These are phyloP conservation scores for Halictus rubicundus DNA, from an alignment of 1,140 invertebrate genomes.

Conservation along the genomic window DNA sequence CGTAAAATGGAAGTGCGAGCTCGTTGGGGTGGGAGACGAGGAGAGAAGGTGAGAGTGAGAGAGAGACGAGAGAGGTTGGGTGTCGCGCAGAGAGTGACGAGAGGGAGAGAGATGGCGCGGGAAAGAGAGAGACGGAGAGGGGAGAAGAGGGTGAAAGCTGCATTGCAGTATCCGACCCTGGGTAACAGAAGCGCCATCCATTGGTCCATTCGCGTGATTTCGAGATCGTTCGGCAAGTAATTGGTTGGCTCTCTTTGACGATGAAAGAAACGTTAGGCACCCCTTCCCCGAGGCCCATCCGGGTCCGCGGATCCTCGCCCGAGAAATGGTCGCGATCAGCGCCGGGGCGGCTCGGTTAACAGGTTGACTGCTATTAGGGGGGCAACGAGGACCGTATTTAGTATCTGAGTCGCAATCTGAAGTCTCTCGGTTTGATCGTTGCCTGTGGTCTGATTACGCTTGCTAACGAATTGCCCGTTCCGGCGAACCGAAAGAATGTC, in stretches of 20 bases:
- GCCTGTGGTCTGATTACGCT: background rate
- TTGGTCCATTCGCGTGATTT: conserved; percentile 47
- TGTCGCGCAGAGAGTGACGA: conserved; percentile 3
- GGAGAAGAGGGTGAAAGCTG: conserved; percentile 57
- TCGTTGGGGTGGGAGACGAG: conserved; percentile 6
- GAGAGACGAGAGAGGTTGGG: background rate
- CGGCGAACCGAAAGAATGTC: too few relatives aligned
- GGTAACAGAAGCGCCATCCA: conserved; percentile 61
- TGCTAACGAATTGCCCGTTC: too few relatives aligned
- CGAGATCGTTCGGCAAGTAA: conserved; percentile 48
- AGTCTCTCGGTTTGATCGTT: background rate
- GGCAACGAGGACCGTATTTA: background rate
- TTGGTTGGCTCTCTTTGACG: conserved; percentile 47
- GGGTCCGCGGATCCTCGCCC: background rate
- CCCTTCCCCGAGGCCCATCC: background rate
- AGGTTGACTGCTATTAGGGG: background rate
- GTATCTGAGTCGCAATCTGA: background rate
- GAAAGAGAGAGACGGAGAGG: conserved; percentile 22
- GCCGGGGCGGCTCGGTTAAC: background rate
- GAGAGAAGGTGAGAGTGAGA: too few relatives aligned
- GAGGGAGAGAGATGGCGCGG: background rate
- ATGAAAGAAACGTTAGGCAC: conserved; percentile 25
- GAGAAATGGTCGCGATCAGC: background rate
- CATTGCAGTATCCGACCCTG: conserved; percentile 63
- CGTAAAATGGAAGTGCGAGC: conserved; percentile 60